phyloP scores from a whole-genome alignment of 2,797 vertebrate genomes.

The Astyanax mexicanus region DNA sequence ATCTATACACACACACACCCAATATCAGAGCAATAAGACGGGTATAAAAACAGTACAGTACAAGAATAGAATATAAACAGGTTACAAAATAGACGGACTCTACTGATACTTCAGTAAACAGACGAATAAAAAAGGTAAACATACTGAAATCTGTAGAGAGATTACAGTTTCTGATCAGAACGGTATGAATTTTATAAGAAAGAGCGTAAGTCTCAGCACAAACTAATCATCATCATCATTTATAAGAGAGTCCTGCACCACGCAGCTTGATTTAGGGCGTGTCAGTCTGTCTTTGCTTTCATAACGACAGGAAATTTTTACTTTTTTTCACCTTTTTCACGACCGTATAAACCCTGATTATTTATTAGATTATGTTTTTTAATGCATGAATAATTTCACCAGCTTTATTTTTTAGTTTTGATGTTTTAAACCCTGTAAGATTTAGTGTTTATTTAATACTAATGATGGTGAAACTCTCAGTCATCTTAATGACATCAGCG shows the following conservation, averaged over 20 bases:
- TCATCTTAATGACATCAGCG: background rate
- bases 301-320: too few relatives aligned
- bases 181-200: background rate
- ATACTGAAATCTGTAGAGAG: background rate
- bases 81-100: constrained; percentile 25
- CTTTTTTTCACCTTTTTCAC: too few relatives aligned
- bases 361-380: too few relatives aligned
- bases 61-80: constrained; percentile 8
- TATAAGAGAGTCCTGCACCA: too few relatives aligned
- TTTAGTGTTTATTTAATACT: too few relatives aligned
- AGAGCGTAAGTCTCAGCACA: too few relatives aligned
- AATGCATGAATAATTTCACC: background rate
- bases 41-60: constrained; percentile 36
- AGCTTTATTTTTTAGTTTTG: background rate
- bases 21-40: constrained; percentile 23
- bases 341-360: too few relatives aligned
- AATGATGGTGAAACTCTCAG: background rate
- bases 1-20: constrained; percentile 3
- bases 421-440: too few relatives aligned
- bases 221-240: too few relatives aligned
- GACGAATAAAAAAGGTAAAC: constrained; percentile 26
- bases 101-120: background rate
- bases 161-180: background rate
- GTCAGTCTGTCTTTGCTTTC: too few relatives aligned
- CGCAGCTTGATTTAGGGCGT: too few relatives aligned